Percentiles rank a stretch among this genome's conserved stretches.
These are phyloP conservation scores for Pterois miles DNA, from an alignment of 2,797 vertebrate species.

Conservation along the genomic window DNA sequence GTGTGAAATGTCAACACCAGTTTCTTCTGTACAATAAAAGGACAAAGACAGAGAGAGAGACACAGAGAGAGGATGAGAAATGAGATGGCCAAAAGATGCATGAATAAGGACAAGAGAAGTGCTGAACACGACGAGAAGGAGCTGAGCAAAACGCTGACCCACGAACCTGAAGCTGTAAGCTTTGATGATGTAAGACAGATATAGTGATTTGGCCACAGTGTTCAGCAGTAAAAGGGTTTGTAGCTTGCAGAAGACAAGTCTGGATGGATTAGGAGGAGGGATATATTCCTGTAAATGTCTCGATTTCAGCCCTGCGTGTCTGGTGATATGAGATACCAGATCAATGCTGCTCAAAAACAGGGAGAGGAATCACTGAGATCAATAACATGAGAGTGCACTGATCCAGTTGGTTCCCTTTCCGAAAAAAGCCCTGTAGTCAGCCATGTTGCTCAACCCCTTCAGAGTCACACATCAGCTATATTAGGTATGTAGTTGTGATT, in stretches of 20 bases:
- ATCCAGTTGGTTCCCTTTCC: not conserved
- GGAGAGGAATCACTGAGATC: conserved; percentile 41
- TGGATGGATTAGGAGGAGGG: conserved; percentile 36
- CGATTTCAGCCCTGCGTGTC: conserved; percentile 40
- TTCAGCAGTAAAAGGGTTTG: conserved; percentile 46
- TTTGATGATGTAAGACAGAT: conserved; percentile 49
- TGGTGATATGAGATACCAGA: conserved; percentile 61
- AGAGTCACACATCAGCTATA: conserved; percentile 32
- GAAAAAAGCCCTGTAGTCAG: conserved; percentile 30
- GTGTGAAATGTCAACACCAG: conserved; percentile 96
- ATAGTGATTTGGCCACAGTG: conserved; percentile 34
- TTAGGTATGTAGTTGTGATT: conserved; percentile 17
- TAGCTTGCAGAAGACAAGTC: conserved; percentile 27
- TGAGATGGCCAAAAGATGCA: conserved; percentile 5
- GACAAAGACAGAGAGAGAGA: conserved; percentile 55
- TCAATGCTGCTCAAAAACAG: conserved; percentile 48
- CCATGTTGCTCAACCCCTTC: conserved; percentile 61
- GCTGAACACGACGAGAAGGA: conserved; percentile 54
- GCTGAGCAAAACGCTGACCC: conserved; percentile 75
- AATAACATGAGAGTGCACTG: conserved; percentile 44
- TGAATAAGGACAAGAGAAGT: conserved; percentile 43
- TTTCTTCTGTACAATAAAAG: conserved; percentile 91
- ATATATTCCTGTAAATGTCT: conserved; percentile 54
- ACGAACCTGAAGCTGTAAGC: conserved; percentile 45
- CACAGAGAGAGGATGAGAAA: conserved; percentile 28